Evolutionary conservation across 1,140 invertebrate species (phyloP).

Genomic region (Sweltsa coloradensis): DNA sequence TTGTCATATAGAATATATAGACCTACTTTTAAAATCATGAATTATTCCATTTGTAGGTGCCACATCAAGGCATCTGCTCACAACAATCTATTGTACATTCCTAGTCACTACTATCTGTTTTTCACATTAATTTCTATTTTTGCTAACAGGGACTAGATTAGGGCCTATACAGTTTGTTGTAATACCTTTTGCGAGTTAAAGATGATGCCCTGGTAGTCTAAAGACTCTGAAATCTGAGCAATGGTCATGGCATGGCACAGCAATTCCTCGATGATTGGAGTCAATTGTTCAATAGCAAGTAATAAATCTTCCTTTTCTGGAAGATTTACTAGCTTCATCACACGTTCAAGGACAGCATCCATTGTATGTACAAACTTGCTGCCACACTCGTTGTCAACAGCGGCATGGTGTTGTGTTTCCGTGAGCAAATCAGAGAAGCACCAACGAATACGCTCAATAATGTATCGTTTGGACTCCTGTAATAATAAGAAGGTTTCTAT

Average conservation of each 20-base stretch:
- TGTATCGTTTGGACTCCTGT: too few relatives aligned
- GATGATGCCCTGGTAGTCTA: neutral
- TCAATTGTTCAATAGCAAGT: neutral
- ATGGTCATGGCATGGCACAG: conserved; percentile 7
- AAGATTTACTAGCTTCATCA: neutral
- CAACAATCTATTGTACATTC: neutral
- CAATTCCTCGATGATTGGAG: neutral
- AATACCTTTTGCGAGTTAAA: neutral
- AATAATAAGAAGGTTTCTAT: too few relatives aligned
- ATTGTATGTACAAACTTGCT: conserved; percentile 3
- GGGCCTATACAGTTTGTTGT: too few relatives aligned
- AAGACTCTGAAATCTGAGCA: neutral
- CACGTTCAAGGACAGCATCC: conserved; percentile 1
- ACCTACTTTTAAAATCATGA: neutral
- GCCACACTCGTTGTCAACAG: neutral
- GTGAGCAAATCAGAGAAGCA: too few relatives aligned
- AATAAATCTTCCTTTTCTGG: neutral
- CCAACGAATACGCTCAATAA: too few relatives aligned
- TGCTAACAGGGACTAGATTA: too few relatives aligned
- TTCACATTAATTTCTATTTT: too few relatives aligned
- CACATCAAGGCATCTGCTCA: neutral
- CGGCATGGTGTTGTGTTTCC: too few relatives aligned
- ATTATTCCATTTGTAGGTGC: neutral
- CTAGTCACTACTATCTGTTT: too few relatives aligned
- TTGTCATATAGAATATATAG: neutral